These are phyloP conservation scores for Cyphomyrmex costatus DNA, from an alignment of 1,140 invertebrate species.

Conservation along the genomic window DNA sequence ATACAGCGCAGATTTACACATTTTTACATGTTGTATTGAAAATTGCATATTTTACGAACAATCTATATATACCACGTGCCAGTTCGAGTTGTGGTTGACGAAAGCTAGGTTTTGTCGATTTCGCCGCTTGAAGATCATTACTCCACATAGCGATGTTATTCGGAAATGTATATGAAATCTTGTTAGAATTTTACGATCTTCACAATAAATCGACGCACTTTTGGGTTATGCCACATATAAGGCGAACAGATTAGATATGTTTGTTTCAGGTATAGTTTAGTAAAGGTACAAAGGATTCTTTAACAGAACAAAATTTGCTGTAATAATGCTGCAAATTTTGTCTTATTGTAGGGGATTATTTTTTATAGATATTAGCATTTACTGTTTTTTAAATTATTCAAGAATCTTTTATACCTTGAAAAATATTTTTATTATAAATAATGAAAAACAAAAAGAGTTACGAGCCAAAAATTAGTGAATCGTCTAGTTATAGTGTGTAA, in stretches of 20 bases:
- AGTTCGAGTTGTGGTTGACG: neutral
- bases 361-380: neutral
- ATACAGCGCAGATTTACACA: neutral
- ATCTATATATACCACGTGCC: neutral
- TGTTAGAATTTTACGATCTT: conserved; percentile 9
- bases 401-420: neutral
- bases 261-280: conserved; percentile 38
- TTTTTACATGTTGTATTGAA: neutral
- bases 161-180: neutral
- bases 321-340: too few species aligned
- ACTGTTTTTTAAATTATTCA: neutral
- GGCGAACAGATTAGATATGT: neutral
- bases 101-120: conserved; percentile 3
- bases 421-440: too few species aligned
- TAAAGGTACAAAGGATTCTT: neutral
- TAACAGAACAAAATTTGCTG: too few species aligned
- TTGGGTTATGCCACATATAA: conserved; percentile 45
- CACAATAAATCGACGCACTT: conserved; percentile 51
- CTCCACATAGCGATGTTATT: conserved; percentile 68
- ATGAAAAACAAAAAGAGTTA: too few species aligned
- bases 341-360: too few species aligned
- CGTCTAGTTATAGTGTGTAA: too few species aligned
- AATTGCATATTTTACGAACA: neutral
- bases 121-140: conserved; percentile 7
- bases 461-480: too few species aligned